Conservation (phyloP, 2,797 vertebrate genomes). For the Mormyrops boulengeri region DNA sequence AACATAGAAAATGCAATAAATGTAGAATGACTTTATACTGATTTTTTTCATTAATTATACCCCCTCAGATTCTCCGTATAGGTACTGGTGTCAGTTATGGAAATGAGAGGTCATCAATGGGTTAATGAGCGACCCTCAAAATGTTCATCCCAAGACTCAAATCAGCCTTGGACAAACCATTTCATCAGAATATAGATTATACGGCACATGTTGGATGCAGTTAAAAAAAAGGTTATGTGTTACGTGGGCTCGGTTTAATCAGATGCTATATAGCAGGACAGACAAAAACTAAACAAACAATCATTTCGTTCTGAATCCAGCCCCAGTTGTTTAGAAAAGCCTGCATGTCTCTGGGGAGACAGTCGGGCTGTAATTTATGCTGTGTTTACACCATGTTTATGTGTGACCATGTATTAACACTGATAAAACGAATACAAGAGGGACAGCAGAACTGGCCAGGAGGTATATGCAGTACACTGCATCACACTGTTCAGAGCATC, state of each 20-base stretch:
- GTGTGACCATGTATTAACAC: not conserved
- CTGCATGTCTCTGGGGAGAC: conserved; percentile 38
- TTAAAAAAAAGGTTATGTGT: not conserved
- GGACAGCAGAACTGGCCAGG: not conserved
- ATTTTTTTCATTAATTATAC: not conserved
- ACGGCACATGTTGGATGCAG: not conserved
- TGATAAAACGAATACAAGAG: not conserved
- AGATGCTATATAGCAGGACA: conserved; percentile 52
- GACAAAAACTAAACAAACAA: conserved; percentile 50
- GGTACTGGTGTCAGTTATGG: not conserved
- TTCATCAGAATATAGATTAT: not conserved
- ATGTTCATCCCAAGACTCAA: not conserved
- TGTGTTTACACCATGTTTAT: conserved; percentile 43
- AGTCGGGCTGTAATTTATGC: conserved; percentile 52
- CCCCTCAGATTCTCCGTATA: not conserved
- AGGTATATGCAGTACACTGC: not conserved
- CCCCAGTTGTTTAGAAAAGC: conserved; percentile 28
- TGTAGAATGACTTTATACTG: not conserved
- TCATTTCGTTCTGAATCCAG: conserved; percentile 27
- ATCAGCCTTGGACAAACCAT: not conserved
- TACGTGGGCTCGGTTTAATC: conserved; percentile 43
- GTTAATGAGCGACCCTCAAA: not conserved
- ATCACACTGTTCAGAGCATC: not conserved
- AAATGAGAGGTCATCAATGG: not conserved
- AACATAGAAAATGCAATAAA: not conserved